phyloP scores from a whole-genome alignment of 2,888 invertebrate species.

The Volucella inanis region DNA sequence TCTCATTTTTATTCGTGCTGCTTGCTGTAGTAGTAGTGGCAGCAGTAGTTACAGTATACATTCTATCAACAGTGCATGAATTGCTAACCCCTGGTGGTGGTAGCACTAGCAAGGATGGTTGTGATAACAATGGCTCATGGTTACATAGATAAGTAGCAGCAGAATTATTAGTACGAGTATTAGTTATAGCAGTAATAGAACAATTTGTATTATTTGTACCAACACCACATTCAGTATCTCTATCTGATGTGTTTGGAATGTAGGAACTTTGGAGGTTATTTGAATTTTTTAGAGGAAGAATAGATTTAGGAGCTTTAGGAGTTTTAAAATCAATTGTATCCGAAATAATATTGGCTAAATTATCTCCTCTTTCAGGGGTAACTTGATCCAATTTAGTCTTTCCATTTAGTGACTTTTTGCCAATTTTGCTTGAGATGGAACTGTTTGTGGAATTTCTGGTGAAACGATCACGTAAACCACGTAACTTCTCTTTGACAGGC shows the following conservation, averaged over 20 bases:
- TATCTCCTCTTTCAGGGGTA: constrained; percentile 43
- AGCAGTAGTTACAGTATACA: constrained; percentile 59
- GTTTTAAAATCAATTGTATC: constrained; percentile 81
- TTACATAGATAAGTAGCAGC: constrained; percentile 69
- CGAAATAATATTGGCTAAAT: constrained; percentile 4
- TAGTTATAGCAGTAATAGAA: constrained; percentile 58
- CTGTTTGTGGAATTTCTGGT: constrained; percentile 77
- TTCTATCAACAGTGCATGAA: constrained; percentile 75
- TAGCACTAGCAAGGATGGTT: constrained; percentile 65
- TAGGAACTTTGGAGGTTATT: constrained; percentile 27
- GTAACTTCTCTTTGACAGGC: constrained; percentile 81
- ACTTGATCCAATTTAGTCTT: constrained; percentile 71
- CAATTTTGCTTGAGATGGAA: constrained; percentile 43
- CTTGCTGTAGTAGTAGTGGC: constrained; percentile 81
- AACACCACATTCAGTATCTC: constrained; percentile 74
- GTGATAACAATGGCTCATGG: constrained; percentile 76
- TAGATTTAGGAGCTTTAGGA: constrained; percentile 80
- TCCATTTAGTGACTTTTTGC: constrained; percentile 49
- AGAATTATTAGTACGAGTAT: constrained; percentile 68
- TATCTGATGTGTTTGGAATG: constrained; percentile 48
- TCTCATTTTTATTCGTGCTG: constrained; percentile 78
- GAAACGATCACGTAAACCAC: constrained; percentile 80
- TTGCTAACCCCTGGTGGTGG: constrained; percentile 76
- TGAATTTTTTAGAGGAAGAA: constrained; percentile 61
- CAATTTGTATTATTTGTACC: constrained; percentile 74